A percentile compares a stretch with the other conserved stretches of the same genome.
phyloP scores from a whole-genome alignment of 1,140 invertebrate species.

The Sitodiplosis mosellana region DNA sequence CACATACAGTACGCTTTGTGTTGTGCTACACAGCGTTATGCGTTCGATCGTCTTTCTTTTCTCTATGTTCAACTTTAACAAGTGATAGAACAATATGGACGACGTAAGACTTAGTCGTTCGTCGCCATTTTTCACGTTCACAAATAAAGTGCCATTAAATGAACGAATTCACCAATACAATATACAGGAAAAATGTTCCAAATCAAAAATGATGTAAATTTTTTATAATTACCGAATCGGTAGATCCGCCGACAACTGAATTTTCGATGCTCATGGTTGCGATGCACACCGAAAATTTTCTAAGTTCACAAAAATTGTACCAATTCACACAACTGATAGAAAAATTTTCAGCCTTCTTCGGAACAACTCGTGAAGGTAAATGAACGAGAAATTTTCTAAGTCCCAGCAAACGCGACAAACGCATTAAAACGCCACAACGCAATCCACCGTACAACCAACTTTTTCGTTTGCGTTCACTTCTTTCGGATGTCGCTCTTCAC shows the following conservation, averaged over 20 bases:
- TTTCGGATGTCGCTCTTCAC: too few species aligned
- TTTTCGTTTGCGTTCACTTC: too few species aligned
- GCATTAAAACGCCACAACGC: not conserved
- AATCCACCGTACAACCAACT: too few species aligned
- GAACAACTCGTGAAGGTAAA: not conserved
- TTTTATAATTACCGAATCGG: slow-evolving; percentile 1
- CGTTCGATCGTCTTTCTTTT: too few species aligned
- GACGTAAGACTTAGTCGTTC: slow-evolving; percentile 3
- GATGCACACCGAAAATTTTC: slow-evolving; percentile 1
- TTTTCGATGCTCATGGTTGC: slow-evolving; percentile 5
- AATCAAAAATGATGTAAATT: not conserved
- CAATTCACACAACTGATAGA: not conserved
- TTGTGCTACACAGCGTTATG: too few species aligned
- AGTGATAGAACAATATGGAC: not conserved
- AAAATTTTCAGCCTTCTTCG: slow-evolving; percentile 2
- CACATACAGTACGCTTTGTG: too few species aligned
- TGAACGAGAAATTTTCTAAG: slow-evolving; percentile 1
- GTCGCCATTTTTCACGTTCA: slow-evolving; percentile 3
- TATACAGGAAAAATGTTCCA: not conserved
- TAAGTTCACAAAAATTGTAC: slow-evolving; percentile 1
- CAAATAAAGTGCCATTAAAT: slow-evolving; percentile 2
- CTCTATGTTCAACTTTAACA: too few species aligned
- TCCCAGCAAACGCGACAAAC: not conserved
- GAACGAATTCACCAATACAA: not conserved
- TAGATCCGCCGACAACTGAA: not conserved